Evolutionary conservation across 2,797 vertebrate genomes (phyloP).

Genomic region (Balearica regulorum): DNA sequence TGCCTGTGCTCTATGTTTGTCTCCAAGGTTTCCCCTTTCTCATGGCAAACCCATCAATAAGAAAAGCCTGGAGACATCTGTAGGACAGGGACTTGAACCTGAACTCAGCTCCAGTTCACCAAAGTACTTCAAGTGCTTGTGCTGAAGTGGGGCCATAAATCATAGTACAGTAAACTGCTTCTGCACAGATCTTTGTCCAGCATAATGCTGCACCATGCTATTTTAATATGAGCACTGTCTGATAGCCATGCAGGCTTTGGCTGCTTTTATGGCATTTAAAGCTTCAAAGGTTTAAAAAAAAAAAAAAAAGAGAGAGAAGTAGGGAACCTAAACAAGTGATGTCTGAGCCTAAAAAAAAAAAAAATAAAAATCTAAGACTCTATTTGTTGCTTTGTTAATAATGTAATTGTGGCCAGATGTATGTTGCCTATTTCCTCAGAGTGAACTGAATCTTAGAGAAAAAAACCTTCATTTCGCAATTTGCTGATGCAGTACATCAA

Average conservation of each 20-base stretch:
- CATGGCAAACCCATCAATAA: neutral
- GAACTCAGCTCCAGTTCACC: neutral
- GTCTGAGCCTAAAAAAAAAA: neutral
- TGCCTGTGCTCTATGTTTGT: neutral
- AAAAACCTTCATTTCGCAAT: constrained; percentile 6
- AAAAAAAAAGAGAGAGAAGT: neutral
- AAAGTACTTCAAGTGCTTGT: neutral
- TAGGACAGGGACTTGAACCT: neutral
- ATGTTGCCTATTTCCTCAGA: constrained; percentile 20
- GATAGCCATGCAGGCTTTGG: neutral
- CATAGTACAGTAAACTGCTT: neutral
- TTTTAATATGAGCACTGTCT: neutral
- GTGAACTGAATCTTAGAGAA: neutral
- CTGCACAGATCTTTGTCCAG: neutral
- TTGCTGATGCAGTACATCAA: neutral
- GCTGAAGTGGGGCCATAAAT: neutral
- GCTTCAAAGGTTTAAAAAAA: neutral
- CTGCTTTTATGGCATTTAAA: neutral
- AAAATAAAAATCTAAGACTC: neutral
- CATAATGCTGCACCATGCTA: accelerated
- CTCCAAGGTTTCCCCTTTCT: neutral
- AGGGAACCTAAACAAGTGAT: neutral
- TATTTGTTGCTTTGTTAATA: neutral
- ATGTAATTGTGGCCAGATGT: constrained; percentile 31
- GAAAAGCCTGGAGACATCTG: neutral